These are phyloP conservation scores for Xiphydria camelus DNA, from an alignment of 2,888 invertebrate species.

Conservation along the genomic window DNA sequence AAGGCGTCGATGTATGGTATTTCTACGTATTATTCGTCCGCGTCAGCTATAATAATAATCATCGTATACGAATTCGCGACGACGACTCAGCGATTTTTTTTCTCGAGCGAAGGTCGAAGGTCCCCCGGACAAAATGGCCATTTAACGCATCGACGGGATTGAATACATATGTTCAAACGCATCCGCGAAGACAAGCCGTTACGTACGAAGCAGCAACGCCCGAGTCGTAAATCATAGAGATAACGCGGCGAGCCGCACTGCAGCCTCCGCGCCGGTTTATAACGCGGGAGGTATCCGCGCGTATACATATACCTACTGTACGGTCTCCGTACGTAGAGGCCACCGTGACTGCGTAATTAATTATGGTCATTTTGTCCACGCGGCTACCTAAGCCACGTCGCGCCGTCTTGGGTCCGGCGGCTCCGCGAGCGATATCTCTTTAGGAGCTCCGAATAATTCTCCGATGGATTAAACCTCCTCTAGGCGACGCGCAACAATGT, in stretches of 20 bases:
- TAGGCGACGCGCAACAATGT: constrained; percentile 13
- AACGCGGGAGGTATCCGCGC: constrained; percentile 25
- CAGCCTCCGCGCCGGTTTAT: constrained; percentile 13
- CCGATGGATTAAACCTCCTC: constrained; percentile 10
- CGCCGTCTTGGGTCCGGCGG: too few relatives aligned
- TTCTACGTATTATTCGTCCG: too few relatives aligned
- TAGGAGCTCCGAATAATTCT: constrained; percentile 16
- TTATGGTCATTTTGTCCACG: constrained; percentile 33
- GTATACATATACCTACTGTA: too few relatives aligned
- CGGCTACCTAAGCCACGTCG: neutral
- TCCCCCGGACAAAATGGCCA: neutral
- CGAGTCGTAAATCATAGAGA: constrained; percentile 38
- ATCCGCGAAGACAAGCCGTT: constrained; percentile 29
- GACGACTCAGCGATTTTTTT: too few relatives aligned
- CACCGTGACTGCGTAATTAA: constrained; percentile 40
- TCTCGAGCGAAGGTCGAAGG: too few relatives aligned
- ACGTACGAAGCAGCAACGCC: constrained; percentile 31
- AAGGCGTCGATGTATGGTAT: too few relatives aligned
- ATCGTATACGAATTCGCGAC: too few relatives aligned
- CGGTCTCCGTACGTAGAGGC: too few relatives aligned
- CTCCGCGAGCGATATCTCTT: constrained; percentile 7
- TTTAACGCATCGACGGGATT: neutral
- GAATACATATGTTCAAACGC: constrained; percentile 7
- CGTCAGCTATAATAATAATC: too few relatives aligned
- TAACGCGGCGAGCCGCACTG: constrained; percentile 26